Percentiles rank a stretch among this genome's conserved stretches.
Conservation (phyloP, 2,797 vertebrate genomes). For the Muscicapa comitata region DNA sequence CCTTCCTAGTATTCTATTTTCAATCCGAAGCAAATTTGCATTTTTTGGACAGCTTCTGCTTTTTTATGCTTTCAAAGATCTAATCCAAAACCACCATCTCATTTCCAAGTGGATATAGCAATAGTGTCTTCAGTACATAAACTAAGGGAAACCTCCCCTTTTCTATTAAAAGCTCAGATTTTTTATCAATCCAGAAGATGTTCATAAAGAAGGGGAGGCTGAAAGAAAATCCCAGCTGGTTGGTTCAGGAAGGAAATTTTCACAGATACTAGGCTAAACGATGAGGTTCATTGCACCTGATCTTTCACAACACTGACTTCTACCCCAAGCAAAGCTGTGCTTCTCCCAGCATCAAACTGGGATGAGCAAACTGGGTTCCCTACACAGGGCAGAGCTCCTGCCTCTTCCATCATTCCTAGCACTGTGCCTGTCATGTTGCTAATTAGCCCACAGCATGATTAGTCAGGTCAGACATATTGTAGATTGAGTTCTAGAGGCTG, state of each 20-base stretch:
- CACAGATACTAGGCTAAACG: not conserved
- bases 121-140: not conserved
- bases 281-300: not conserved
- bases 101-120: not conserved
- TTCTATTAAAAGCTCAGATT: not conserved
- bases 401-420: not conserved
- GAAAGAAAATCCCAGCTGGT: not conserved
- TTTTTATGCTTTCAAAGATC: not conserved
- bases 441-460: not conserved
- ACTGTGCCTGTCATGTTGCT: not conserved
- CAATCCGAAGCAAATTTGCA: not conserved
- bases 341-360: not conserved
- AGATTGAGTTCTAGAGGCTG: not conserved
- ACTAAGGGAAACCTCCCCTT: not conserved
- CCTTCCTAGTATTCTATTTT: not conserved
- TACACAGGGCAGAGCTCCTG: fast-evolving
- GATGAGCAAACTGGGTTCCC: fast-evolving
- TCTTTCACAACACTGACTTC: not conserved
- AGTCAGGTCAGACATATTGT: not conserved
- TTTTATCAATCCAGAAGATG: not conserved
- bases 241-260: not conserved
- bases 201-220: not conserved
- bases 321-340: not conserved
- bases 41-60: not conserved
- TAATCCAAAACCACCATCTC: fast-evolving